Base-by-base conservation (phyloP, 2,113 vertebrate genomes). In the Scopus umbretta region DNA sequence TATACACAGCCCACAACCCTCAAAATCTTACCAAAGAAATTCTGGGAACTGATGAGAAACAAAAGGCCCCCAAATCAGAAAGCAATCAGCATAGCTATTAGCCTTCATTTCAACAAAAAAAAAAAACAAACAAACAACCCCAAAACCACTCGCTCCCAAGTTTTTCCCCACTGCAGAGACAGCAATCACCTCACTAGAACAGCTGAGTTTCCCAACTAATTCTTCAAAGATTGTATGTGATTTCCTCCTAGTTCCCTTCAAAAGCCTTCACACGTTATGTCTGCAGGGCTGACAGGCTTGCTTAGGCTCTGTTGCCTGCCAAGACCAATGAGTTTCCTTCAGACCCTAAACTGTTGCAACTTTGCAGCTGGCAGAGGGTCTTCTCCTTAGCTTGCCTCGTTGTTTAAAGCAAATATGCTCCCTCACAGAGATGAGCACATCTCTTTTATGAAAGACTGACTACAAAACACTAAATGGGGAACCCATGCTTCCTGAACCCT, bases 111-210 rank as follows among this genome's bases (percentile, higher is more conserved):
- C 50, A 72, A 56, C n/a, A 71, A 40, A 11, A 49, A 75, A 9
- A 16, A 67, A 8, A 50, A n/a, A n/a, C n/a, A n/a, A n/a, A n/a
- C n/a, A n/a, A n/a, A n/a, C n/a, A 50, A 42, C 3, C 32, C 3
- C 11, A 20, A 70, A 21, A 1, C 11, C n/a, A 14, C 13, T 4
- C 6, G 23, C 19, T 5, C 0, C 16, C 13, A 5, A 7, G 25
- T 56, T 43, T 20, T 63, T 56, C 56, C 56, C 21, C 32, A 43
- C 27, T 29, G 21, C 17, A 43, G 38, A 65, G 27, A 43, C 43
- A 59, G 34, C 38, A 85, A 25, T 5, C 13, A 34, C 19, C 25
- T 53, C 52, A 20, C 27, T 43, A n/a, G 19, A 73, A 59, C 45
- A 53, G 61, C 19, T 52, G 32, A 66, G 18, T 52, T 80, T 63